These are phyloP conservation scores for Morbakka virulenta DNA, from an alignment of 30 jellyfish, hydroid and myxozoan genomes.

Conservation along the genomic window DNA sequence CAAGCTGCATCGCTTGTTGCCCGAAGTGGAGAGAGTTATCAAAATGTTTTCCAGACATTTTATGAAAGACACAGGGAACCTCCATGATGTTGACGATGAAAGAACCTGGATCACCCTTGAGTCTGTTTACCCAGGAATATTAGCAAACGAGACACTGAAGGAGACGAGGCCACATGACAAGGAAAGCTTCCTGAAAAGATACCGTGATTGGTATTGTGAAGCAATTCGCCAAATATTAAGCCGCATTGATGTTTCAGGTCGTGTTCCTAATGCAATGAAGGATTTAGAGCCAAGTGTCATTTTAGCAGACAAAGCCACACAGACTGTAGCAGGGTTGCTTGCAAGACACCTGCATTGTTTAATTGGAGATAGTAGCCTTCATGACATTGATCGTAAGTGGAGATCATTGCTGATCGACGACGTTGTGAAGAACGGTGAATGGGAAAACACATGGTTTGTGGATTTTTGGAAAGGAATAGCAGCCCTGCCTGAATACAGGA, in stretches of 20 bases:
- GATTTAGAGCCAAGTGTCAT: no score
- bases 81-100: neutral
- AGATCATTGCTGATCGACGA: no score
- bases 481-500: no score
- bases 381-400: no score
- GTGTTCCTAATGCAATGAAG: neutral
- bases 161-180: neutral
- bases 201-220: slow-evolving; percentile 11
- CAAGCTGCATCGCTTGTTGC: slow-evolving; percentile 47
- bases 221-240: neutral
- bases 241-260: neutral
- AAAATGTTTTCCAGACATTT: slow-evolving; percentile 6
- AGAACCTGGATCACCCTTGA: neutral
- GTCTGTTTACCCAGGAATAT: neutral
- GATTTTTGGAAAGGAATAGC: no score
- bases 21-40: slow-evolving; percentile 40
- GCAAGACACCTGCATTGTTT: no score
- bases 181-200: slow-evolving; percentile 7
- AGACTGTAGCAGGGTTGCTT: no score
- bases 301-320: no score
- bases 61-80: neutral
- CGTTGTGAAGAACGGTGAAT: no score
- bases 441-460: no score
- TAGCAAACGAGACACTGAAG: neutral
- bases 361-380: no score